phyloP scores from a whole-genome alignment of 1,140 invertebrate genomes.

The Zelostemma sp. region DNA sequence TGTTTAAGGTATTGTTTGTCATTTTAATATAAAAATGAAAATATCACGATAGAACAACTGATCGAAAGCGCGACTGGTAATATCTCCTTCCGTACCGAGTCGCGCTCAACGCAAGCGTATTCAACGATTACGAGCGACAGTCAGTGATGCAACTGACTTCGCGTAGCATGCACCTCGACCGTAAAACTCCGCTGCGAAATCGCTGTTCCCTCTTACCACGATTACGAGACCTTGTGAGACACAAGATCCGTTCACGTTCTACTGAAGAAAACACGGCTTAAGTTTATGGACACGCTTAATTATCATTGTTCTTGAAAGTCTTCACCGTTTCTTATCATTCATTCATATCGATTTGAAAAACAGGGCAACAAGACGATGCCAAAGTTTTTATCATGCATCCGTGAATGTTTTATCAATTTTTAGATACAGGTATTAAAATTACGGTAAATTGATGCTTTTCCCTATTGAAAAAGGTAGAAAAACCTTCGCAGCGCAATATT shows the following conservation, averaged over 20 bases:
- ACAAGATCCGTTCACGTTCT: conserved; percentile 25
- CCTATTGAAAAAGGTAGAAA: too few relatives aligned
- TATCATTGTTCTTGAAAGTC: too few relatives aligned
- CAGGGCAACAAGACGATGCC: too few relatives aligned
- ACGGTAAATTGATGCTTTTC: too few relatives aligned
- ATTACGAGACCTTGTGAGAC: conserved; percentile 47
- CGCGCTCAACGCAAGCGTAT: conserved; percentile 22
- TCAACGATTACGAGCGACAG: conserved; percentile 45
- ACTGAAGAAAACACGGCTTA: neutral
- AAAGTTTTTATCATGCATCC: too few relatives aligned
- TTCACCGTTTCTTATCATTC: too few relatives aligned
- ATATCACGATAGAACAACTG: neutral
- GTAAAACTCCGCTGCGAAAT: conserved; percentile 38
- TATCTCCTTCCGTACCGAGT: conserved; percentile 25
- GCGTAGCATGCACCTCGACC: conserved; percentile 37
- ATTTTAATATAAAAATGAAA: neutral
- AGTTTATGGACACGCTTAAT: too few relatives aligned
- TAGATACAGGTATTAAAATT: too few relatives aligned
- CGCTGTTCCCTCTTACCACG: conserved; percentile 47
- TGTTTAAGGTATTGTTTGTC: neutral
- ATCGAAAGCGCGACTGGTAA: conserved; percentile 20
- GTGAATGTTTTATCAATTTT: too few relatives aligned
- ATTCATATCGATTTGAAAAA: too few relatives aligned
- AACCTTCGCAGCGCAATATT: too few relatives aligned
- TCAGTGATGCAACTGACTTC: conserved; percentile 56